Conservation (phyloP, 2,888 invertebrate genomes). For the Podabrus alpinus region DNA sequence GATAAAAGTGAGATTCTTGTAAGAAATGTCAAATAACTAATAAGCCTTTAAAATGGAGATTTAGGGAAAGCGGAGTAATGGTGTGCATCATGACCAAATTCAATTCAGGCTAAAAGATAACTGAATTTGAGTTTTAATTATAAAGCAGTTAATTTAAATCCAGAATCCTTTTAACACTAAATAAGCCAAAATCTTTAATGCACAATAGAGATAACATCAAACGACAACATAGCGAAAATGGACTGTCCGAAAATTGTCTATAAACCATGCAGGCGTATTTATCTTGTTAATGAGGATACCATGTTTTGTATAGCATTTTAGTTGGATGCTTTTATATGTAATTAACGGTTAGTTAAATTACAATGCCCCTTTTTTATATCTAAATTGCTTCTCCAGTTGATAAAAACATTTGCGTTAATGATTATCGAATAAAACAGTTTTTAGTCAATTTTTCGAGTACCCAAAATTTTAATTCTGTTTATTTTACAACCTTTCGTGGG, state of each 20-base stretch:
- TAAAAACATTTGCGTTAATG: not conserved
- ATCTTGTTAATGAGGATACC: slow-evolving; percentile 1
- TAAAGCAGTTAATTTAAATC: not conserved
- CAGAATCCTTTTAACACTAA: not conserved
- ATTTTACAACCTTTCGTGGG: not conserved
- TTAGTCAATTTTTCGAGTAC: not conserved
- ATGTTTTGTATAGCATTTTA: slow-evolving; percentile 1
- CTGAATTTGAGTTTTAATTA: not conserved
- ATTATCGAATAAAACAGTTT: not conserved
- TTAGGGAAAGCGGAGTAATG: not conserved
- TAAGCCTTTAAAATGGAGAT: not conserved
- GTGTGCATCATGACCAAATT: not conserved
- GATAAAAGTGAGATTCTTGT: not conserved
- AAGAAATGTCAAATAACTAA: not conserved
- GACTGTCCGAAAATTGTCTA: not conserved
- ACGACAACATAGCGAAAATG: not conserved
- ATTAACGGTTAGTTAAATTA: not conserved
- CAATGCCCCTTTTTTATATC: not conserved
- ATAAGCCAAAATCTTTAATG: not conserved
- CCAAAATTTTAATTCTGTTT: not conserved
- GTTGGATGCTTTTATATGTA: not conserved
- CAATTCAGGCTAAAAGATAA: not conserved
- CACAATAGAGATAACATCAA: slow-evolving; percentile 2
- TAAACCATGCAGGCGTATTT: slow-evolving; percentile 2
- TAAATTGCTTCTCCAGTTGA: not conserved